Evolutionary conservation across 2,888 invertebrate genomes (phyloP).

Genomic region (Phanerotoma sp.): DNA sequence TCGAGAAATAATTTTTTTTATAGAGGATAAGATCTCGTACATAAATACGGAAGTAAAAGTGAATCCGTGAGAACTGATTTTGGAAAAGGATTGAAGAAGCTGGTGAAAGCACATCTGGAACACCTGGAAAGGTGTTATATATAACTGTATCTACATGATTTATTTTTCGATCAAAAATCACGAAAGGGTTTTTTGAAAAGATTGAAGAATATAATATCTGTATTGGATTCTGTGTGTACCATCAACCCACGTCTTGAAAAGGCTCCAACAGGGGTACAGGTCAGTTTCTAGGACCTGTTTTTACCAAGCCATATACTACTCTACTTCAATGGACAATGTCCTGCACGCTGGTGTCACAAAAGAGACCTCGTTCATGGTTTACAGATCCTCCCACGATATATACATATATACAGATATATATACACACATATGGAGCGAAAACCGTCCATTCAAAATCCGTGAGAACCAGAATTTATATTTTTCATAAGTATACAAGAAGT

Average conservation of each 20-base stretch:
- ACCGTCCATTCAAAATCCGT: constrained; percentile 54
- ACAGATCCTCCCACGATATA: constrained; percentile 62
- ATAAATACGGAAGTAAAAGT: constrained; percentile 1
- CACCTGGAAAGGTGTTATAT: constrained; percentile 40
- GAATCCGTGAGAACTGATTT: constrained; percentile 22
- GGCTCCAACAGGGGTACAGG: constrained; percentile 46
- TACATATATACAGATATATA: no score
- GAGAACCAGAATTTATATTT: constrained; percentile 53
- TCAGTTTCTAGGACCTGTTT: constrained; percentile 48
- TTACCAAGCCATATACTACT: constrained; percentile 35
- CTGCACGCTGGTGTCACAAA: constrained; percentile 46
- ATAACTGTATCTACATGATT: constrained; percentile 54
- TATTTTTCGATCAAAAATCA: constrained; percentile 54
- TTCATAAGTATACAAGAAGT: constrained; percentile 4
- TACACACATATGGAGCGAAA: constrained; percentile 56
- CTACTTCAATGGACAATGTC: constrained; percentile 58
- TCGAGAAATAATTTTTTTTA: background rate
- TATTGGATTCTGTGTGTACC: no score
- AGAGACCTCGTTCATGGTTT: constrained; percentile 52
- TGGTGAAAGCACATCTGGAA: constrained; percentile 32
- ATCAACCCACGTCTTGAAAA: constrained; percentile 13
- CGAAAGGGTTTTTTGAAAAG: constrained; percentile 50
- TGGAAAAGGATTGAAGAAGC: constrained; percentile 17
- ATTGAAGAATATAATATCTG: constrained; percentile 18
- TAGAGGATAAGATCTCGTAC: no score